A percentile compares a stretch with the other conserved stretches of the same genome.
These are phyloP conservation scores for Leuctra nigra DNA, from an alignment of 2,888 invertebrate species.

Conservation along the genomic window DNA sequence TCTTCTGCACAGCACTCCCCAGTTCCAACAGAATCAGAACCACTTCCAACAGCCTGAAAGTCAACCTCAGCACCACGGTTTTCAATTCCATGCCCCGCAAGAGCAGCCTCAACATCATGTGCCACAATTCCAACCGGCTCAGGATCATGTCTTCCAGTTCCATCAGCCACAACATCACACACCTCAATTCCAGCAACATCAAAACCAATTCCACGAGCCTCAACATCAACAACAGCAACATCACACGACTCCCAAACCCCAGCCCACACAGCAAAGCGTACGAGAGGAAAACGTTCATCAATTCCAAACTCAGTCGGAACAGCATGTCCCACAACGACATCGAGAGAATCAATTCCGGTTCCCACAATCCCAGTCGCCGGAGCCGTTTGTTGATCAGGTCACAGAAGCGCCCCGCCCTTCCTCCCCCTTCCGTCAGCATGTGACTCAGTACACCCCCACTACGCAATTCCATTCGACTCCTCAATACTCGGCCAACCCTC, in stretches of 20 bases:
- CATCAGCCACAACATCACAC: constrained; percentile 9
- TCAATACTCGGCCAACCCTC: background rate
- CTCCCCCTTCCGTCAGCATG: background rate
- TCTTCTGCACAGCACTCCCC: too few relatives aligned
- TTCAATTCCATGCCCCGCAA: too few relatives aligned
- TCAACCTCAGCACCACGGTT: background rate
- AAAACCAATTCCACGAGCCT: background rate
- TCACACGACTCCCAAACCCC: too few relatives aligned
- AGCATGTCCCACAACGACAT: too few relatives aligned
- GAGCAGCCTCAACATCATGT: constrained; percentile 5
- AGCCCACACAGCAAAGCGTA: too few relatives aligned
- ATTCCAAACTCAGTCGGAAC: too few relatives aligned
- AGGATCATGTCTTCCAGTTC: background rate
- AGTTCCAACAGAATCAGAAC: too few relatives aligned
- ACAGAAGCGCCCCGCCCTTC: background rate
- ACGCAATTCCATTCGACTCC: background rate
- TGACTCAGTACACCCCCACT: background rate
- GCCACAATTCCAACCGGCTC: background rate
- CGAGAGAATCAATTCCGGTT: too few relatives aligned
- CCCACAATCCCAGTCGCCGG: too few relatives aligned
- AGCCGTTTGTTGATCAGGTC: too few relatives aligned
- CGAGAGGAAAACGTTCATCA: too few relatives aligned
- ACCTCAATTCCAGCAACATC: background rate
- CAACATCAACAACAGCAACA: constrained; percentile 5
- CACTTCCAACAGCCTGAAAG: background rate